Base-by-base conservation (phyloP, 2,888 invertebrate species). In the Leptopterna dolabrata region DNA sequence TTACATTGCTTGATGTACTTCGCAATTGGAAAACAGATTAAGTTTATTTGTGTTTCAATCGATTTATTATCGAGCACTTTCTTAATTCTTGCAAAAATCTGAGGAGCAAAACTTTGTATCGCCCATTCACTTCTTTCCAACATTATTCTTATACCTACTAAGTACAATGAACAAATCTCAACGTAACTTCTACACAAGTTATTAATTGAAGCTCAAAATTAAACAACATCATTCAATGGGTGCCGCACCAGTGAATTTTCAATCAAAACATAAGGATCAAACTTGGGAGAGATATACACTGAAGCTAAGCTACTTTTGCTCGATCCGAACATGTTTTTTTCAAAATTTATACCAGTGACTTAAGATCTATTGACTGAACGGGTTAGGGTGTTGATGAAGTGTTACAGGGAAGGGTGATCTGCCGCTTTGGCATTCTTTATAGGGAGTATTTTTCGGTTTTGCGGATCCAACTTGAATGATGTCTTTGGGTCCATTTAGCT, bases 401-500 rank as follows among this genome's bases (percentile, higher is more conserved):
- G 36, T n/a, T 30, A 11, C 14, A 73, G 19, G 19, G 73, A 73
- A 73, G 36, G 73, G 16, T 73, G 73, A 73, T 73, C 63, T 63
- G 63, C 63, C 63, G 63, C 24, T 19, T 11, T 19, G 63, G 63
- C 63, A 24, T 63, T 63, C 41, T 14, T 30, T 73, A 19, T 41
- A 16, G n/a, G 36, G 73, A 73, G 73, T 16, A 14, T 16, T 73
- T 41, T 71, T 71, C n/a, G 4, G 30, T 41, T 73, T 36, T 16
- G 30, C 36, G 36, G 36, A 4, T 73, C 19, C 19, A 36, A 41
- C 16, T 73, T 27, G 14, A n/a, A 78, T 1, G 14, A 55, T 55
- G 63, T 81, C 63, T 47, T 55, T 81, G n/a, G 81, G 63, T 4
- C 30, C 81, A 36, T 55, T 81, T 55, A 55, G 81, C 19, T 81